phyloP scores from a whole-genome alignment of 2,797 vertebrate genomes.

The Neosalanx taihuensis region DNA sequence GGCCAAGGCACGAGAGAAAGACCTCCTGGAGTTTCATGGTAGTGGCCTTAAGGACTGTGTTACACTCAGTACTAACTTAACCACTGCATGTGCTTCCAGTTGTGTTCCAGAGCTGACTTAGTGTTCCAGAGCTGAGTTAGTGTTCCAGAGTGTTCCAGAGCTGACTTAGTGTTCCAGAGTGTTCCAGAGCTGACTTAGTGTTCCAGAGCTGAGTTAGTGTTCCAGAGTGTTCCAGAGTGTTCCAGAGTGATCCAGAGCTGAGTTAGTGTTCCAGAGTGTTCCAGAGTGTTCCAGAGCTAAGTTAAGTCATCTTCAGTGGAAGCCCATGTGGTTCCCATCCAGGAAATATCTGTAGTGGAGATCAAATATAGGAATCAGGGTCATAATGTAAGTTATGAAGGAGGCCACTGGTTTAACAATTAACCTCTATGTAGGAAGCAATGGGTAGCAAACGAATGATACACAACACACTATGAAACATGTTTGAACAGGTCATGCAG shows the following conservation, averaged over 20 bases:
- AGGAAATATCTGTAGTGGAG: slow-evolving; percentile 64
- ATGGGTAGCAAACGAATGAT: slow-evolving; percentile 25
- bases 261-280: slow-evolving; percentile 84
- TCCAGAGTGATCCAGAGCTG: slow-evolving; percentile 82
- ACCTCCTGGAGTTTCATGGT: slow-evolving; percentile 66
- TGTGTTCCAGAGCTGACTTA: slow-evolving; percentile 51
- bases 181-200: slow-evolving; percentile 79
- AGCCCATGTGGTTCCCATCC: slow-evolving; percentile 72
- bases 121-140: slow-evolving; percentile 82
- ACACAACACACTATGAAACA: background rate
- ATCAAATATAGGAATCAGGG: slow-evolving; percentile 21
- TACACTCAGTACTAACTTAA: slow-evolving; percentile 23
- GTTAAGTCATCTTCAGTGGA: slow-evolving; percentile 78
- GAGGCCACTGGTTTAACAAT: background rate
- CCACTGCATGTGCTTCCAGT: slow-evolving; percentile 67
- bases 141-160: slow-evolving; percentile 72
- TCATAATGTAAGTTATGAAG: background rate
- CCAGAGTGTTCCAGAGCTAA: slow-evolving; percentile 79
- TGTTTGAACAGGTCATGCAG: background rate
- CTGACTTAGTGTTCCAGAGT: slow-evolving; percentile 73
- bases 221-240: slow-evolving; percentile 55
- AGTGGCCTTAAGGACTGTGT: slow-evolving; percentile 61
- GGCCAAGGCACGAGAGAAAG: slow-evolving; percentile 74
- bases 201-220: slow-evolving; percentile 75
- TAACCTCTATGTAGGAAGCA: slow-evolving; percentile 24